Percentiles rank a stretch among this genome's conserved stretches.
Evolutionary conservation across 2,797 vertebrate species (phyloP).

Genomic region (Anomalospiza imberbis): DNA sequence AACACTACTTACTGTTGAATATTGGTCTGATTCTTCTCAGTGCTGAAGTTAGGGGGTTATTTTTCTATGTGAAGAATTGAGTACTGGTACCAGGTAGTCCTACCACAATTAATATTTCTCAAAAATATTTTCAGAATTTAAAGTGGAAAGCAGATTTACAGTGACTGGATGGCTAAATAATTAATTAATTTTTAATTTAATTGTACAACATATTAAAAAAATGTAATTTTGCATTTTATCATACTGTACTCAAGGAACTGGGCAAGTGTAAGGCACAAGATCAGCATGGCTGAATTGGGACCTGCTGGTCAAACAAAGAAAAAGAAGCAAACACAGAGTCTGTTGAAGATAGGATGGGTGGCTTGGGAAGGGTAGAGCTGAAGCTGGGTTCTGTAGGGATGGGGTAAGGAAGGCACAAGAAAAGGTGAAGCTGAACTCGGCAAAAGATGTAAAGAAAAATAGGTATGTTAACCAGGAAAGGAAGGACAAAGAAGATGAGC

Average conservation of each 20-base stretch:
- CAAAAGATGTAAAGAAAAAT: background rate
- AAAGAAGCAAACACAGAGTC: background rate
- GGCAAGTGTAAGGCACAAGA: background rate
- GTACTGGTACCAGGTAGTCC: background rate
- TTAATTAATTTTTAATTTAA: background rate
- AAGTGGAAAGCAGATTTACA: background rate
- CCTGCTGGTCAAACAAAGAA: background rate
- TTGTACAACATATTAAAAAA: background rate
- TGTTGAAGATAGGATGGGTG: background rate
- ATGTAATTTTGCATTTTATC: background rate
- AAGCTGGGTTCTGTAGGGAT: background rate
- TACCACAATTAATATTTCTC: background rate
- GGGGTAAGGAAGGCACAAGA: background rate
- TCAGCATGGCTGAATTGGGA: background rate
- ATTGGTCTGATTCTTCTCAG: background rate
- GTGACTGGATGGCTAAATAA: background rate
- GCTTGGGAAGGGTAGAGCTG: background rate
- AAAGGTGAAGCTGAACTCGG: fast-evolving
- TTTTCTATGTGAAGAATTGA: background rate
- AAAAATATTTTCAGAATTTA: background rate
- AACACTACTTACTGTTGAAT: background rate
- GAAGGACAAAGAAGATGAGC: too few relatives aligned
- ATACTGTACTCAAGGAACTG: background rate
- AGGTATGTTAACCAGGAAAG: background rate
- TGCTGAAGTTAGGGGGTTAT: background rate